A percentile compares a stretch with the other conserved stretches of the same genome.
Evolutionary conservation across 2,797 vertebrate species (phyloP).

Genomic region (Poeciliopsis turneri): DNA sequence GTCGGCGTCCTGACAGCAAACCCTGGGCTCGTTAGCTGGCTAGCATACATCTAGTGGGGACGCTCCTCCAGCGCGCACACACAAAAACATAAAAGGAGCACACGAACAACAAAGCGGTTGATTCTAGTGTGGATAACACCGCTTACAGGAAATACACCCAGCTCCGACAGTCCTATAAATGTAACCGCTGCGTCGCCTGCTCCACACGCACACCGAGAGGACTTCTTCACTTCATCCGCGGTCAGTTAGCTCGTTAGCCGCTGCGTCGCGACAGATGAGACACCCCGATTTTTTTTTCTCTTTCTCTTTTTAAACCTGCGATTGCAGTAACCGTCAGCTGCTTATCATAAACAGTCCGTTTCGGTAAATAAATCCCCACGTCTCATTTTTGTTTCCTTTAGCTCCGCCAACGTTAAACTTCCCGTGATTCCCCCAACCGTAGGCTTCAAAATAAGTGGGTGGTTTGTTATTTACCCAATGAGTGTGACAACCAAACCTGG

Average conservation of each 20-base stretch:
- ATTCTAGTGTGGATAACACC: neutral
- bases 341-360: conserved; percentile 4
- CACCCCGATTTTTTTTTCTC: neutral
- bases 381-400: conserved; percentile 26
- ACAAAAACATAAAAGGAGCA: neutral
- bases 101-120: neutral
- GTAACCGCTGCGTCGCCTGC: conserved; percentile 27
- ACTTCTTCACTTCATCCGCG: conserved; percentile 54
- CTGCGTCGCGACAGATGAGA: conserved; percentile 38
- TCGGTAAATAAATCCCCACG: neutral
- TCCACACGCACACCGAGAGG: conserved; percentile 23
- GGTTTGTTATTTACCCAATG: conserved; percentile 79
- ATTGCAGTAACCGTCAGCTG: neutral
- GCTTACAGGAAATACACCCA: conserved; percentile 10
- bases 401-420: conserved; percentile 59
- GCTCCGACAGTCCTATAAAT: conserved; percentile 5
- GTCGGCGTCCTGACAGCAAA: conserved; percentile 18
- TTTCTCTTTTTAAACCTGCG: neutral
- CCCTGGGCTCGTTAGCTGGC: conserved; percentile 28
- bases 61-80: conserved; percentile 24
- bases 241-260: conserved; percentile 46
- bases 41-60: conserved; percentile 33
- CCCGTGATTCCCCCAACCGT: conserved; percentile 59
- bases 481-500: conserved; percentile 77
- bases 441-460: conserved; percentile 62